Evolutionary conservation across 2,113 vertebrate genomes (phyloP).

Genomic region (Chaetodon auriga): DNA sequence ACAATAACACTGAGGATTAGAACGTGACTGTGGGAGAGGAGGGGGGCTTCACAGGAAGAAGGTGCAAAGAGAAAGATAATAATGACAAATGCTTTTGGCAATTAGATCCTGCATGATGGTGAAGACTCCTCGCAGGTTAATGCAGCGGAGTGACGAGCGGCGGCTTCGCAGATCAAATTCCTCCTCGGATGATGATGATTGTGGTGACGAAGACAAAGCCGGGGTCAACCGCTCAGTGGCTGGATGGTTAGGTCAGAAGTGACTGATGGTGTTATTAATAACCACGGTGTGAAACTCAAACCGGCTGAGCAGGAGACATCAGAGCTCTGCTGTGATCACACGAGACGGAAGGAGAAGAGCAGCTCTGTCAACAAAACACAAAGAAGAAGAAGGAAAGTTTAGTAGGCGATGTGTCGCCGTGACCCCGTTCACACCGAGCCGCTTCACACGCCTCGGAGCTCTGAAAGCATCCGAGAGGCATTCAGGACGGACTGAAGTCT

Average conservation of each 20-base stretch:
- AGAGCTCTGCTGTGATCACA: neutral
- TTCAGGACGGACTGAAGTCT: too few species aligned
- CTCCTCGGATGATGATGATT: neutral
- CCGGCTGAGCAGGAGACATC: constrained; percentile 12
- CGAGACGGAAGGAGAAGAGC: neutral
- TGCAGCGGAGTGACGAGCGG: neutral
- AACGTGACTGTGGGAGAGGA: constrained; percentile 16
- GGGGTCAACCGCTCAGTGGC: neutral
- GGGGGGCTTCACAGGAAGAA: constrained; percentile 5
- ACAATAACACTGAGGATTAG: constrained; percentile 69
- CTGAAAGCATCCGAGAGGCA: too few species aligned
- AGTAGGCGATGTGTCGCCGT: neutral
- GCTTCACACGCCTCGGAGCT: too few species aligned
- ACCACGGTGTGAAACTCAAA: constrained; percentile 26
- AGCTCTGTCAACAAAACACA: neutral
- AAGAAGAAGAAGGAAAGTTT: too few species aligned
- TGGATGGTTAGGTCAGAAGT: constrained; percentile 35
- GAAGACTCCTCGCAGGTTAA: constrained; percentile 26
- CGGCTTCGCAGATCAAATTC: neutral
- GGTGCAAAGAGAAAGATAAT: constrained; percentile 39
- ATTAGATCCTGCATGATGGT: constrained; percentile 33
- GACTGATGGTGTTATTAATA: constrained; percentile 51
- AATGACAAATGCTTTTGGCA: constrained; percentile 41
- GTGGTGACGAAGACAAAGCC: neutral
- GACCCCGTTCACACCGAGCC: too few species aligned